These are phyloP conservation scores for Ahaetulla prasina DNA, from an alignment of 2,113 vertebrate genomes.

Conservation along the genomic window DNA sequence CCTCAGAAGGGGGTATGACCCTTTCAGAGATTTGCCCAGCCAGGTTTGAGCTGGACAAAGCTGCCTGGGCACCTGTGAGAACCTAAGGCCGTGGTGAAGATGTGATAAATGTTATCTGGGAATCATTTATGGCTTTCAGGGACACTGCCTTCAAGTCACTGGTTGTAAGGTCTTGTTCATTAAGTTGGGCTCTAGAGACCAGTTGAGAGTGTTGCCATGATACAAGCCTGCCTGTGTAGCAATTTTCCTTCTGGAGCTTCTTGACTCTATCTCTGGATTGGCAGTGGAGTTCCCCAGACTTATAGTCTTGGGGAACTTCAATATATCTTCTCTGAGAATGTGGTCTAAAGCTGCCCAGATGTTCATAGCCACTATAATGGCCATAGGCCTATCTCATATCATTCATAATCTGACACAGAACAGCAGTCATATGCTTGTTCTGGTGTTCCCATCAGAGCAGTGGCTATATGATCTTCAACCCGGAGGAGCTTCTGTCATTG, in stretches of 20 bases:
- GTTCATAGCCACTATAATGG: no score
- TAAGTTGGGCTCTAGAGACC: not conserved
- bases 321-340: no score
- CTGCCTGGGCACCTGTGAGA: not conserved
- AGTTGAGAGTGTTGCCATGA: not conserved
- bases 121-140: not conserved
- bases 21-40: not conserved
- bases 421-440: no score
- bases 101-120: not conserved
- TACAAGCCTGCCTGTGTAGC: not conserved
- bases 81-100: not conserved
- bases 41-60: not conserved
- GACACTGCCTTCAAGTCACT: not conserved
- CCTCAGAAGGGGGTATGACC: not conserved
- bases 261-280: not conserved
- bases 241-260: not conserved
- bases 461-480: no score
- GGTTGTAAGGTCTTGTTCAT: not conserved
- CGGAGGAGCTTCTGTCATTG: no score
- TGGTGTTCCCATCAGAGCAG: no score
- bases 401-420: no score
- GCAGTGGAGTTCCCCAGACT: not conserved
- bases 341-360: no score
- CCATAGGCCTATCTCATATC: no score
- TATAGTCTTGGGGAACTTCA: not conserved